Evolutionary conservation across 2,113 vertebrate genomes (phyloP).

Genomic region (Puma concolor): DNA sequence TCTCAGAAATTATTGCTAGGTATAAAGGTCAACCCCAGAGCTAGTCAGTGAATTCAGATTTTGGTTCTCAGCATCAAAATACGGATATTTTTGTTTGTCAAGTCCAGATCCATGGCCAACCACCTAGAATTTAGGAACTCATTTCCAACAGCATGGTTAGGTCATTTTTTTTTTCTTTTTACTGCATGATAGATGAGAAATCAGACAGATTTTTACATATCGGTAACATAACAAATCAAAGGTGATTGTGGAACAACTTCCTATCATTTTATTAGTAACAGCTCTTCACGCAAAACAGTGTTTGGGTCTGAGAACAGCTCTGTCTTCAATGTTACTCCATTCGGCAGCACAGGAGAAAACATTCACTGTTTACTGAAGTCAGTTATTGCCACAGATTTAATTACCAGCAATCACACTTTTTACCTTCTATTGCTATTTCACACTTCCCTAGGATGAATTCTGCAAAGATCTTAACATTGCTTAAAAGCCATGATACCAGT

Average conservation of each 20-base stretch:
- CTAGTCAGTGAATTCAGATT: constrained; percentile 6
- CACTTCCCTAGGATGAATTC: constrained; percentile 62
- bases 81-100: not conserved
- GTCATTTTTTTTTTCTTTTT: not conserved
- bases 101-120: not conserved
- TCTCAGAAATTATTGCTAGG: not conserved
- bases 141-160: not conserved
- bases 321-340: constrained; percentile 38
- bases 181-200: not conserved
- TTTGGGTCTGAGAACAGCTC: constrained; percentile 41
- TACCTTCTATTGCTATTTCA: constrained; percentile 68
- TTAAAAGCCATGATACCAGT: constrained; percentile 59
- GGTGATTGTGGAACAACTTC: constrained; percentile 24
- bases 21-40: not conserved
- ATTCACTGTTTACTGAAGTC: constrained; percentile 46
- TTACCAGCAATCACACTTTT: constrained; percentile 52
- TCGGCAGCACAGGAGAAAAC: constrained; percentile 38
- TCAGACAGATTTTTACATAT: constrained; percentile 41
- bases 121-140: constrained; percentile 21
- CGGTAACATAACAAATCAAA: constrained; percentile 69
- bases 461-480: constrained; percentile 43
- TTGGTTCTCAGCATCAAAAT: not conserved
- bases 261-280: constrained; percentile 74
- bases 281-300: constrained; percentile 50
- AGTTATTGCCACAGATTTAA: constrained; percentile 63